Conservation (phyloP, 2,113 vertebrate species). For the Oreochromis niloticus region DNA sequence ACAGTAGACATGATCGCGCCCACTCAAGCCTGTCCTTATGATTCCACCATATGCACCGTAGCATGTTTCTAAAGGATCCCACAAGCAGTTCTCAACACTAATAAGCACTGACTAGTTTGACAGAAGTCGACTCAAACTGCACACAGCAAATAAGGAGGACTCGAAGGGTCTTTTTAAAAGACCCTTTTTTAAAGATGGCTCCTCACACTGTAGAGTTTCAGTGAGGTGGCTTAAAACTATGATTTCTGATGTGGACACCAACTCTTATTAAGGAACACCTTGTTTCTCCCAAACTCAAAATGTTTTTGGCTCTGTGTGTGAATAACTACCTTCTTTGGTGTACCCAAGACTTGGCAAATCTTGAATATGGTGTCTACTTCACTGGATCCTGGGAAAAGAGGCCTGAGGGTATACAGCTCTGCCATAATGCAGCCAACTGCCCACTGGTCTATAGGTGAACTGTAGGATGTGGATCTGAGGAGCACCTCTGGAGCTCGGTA, state of each 20-base stretch:
- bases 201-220: background rate
- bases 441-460: constrained; percentile 96
- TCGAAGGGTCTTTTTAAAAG: background rate
- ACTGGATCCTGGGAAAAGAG: constrained; percentile 95
- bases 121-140: background rate
- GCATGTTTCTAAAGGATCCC: background rate
- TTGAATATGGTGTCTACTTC: constrained; percentile 99
- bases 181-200: background rate
- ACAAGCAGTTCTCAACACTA: background rate
- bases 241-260: background rate
- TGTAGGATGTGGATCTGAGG: constrained; percentile 87
- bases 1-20: background rate
- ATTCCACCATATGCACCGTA: background rate
- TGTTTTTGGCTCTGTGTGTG: background rate
- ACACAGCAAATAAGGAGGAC: background rate
- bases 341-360: constrained; percentile 96
- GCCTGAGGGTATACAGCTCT: constrained; percentile 90
- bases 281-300: background rate
- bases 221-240: background rate
- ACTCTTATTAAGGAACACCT: background rate
- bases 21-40: background rate
- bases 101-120: background rate
- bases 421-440: constrained; percentile 98
- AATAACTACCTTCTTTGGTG: constrained; percentile 85
- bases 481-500: constrained; percentile 96